These are phyloP conservation scores for Oncorhynchus nerka DNA, from an alignment of 2,113 vertebrate species.

Conservation along the genomic window DNA sequence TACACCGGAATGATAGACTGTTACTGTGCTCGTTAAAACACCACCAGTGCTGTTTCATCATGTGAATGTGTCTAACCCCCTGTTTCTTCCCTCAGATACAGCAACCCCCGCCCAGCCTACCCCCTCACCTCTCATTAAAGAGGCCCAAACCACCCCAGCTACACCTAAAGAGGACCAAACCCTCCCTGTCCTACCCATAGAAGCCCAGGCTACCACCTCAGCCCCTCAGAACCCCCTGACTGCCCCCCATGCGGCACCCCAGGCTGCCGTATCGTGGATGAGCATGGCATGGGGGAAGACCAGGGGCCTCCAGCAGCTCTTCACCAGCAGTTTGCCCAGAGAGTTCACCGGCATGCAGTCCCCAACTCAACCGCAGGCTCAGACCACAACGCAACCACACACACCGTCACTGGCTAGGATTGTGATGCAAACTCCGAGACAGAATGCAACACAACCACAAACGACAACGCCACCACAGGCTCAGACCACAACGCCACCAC, in stretches of 20 bases:
- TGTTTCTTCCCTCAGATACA: slow-evolving; percentile 44
- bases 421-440: not conserved
- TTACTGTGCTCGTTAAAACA: slow-evolving; percentile 23
- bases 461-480: slow-evolving; percentile 7
- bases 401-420: too few species aligned
- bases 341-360: slow-evolving; percentile 52
- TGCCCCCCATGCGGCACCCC: slow-evolving; percentile 21
- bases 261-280: slow-evolving; percentile 82
- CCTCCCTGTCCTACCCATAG: not conserved
- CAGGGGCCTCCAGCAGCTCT: slow-evolving; percentile 78
- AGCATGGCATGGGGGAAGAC: slow-evolving; percentile 84
- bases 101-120: slow-evolving; percentile 25
- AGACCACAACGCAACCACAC: slow-evolving; percentile 21
- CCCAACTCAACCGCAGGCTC: slow-evolving; percentile 28
- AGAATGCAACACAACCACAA: not conserved
- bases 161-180: not conserved
- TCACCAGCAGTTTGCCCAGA: slow-evolving; percentile 63
- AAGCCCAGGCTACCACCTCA: slow-evolving; percentile 17
- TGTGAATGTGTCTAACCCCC: slow-evolving; percentile 36
- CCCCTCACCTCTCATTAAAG: slow-evolving; percentile 10
- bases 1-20: slow-evolving; percentile 28
- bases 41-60: slow-evolving; percentile 48
- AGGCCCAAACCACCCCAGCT: slow-evolving; percentile 15
- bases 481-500: not conserved
- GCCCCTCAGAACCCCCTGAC: slow-evolving; percentile 36